A percentile compares a stretch with the other conserved stretches of the same genome.
Conservation (phyloP, 92 coral and sea anemone genomes). For the Pocillopora grandis region DNA sequence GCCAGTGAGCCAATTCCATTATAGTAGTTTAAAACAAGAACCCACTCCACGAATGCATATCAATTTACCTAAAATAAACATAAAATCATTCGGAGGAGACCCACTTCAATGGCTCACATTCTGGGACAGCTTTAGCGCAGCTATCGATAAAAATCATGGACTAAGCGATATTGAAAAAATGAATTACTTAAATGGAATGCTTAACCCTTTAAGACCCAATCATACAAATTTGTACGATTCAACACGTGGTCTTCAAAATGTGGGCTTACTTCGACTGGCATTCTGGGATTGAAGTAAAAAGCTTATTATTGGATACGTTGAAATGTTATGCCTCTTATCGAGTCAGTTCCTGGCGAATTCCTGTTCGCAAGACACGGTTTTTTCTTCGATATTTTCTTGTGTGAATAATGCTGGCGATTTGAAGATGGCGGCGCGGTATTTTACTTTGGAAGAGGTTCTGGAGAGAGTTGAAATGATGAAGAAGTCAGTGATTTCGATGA, state of each 20-base stretch:
- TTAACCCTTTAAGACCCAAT: not conserved
- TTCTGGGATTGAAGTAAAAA: no score
- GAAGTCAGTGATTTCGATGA: not conserved
- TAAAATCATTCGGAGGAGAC: slow-evolving; percentile 48
- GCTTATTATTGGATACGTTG: no score
- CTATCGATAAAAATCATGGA: slow-evolving; percentile 28
- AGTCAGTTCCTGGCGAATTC: no score
- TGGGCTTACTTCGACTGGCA: no score
- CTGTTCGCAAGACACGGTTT: no score
- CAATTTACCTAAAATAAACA: slow-evolving; percentile 46
- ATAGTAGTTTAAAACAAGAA: not conserved
- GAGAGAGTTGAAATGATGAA: not conserved
- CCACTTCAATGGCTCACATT: slow-evolving; percentile 55
- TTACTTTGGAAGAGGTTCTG: not conserved
- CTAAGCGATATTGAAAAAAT: slow-evolving; percentile 20
- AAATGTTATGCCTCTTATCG: no score
- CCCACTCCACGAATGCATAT: slow-evolving; percentile 21
- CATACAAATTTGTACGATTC: no score
- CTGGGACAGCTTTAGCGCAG: not conserved
- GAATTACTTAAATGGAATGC: slow-evolving; percentile 20
- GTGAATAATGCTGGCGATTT: not conserved
- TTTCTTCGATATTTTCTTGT: not conserved
- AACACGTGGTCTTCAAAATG: no score
- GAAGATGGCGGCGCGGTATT: not conserved
- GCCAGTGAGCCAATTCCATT: slow-evolving; percentile 36